Percentiles rank a stretch among this genome's conserved stretches.
Conservation (phyloP, 2,797 vertebrate genomes). For the Tokudaia muenninki region DNA sequence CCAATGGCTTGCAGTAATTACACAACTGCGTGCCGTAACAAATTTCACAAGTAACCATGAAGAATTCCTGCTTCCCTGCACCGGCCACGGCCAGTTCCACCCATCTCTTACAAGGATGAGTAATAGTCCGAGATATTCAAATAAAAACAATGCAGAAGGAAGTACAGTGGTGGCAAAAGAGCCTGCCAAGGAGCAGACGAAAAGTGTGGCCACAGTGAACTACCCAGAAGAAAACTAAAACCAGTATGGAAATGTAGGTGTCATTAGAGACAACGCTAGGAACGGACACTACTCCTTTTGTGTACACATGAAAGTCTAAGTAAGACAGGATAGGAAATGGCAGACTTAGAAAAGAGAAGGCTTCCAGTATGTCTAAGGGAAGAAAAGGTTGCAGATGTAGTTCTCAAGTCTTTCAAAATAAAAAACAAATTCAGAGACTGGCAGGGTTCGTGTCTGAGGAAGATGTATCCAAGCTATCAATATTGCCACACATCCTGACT, state of each 20-base stretch:
- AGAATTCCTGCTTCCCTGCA: not conserved
- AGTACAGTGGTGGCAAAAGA: not conserved
- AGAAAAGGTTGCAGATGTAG: constrained; percentile 34
- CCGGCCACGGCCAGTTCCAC: not conserved
- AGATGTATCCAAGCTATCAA: constrained; percentile 9
- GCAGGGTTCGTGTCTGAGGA: not conserved
- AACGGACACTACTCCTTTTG: not conserved
- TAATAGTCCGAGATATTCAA: not conserved
- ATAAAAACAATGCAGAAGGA: constrained; percentile 4
- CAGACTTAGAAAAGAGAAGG: not conserved
- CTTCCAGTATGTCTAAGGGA: not conserved
- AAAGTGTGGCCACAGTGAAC: not conserved
- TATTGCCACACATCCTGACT: not conserved
- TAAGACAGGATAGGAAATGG: not conserved
- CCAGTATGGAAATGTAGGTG: not conserved
- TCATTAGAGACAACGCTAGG: not conserved
- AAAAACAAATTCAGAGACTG: constrained; percentile 35
- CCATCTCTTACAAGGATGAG: not conserved
- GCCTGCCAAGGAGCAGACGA: constrained; percentile 13
- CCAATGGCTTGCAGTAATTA: constrained; percentile 6
- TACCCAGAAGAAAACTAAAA: constrained; percentile 16
- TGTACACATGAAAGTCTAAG: constrained; percentile 47
- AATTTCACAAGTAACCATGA: not conserved
- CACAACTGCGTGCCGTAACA: not conserved
- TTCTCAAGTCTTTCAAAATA: constrained; percentile 29